Evolutionary conservation across 1,140 invertebrate genomes (phyloP).

Genomic region (Hypsibius dujardini): DNA sequence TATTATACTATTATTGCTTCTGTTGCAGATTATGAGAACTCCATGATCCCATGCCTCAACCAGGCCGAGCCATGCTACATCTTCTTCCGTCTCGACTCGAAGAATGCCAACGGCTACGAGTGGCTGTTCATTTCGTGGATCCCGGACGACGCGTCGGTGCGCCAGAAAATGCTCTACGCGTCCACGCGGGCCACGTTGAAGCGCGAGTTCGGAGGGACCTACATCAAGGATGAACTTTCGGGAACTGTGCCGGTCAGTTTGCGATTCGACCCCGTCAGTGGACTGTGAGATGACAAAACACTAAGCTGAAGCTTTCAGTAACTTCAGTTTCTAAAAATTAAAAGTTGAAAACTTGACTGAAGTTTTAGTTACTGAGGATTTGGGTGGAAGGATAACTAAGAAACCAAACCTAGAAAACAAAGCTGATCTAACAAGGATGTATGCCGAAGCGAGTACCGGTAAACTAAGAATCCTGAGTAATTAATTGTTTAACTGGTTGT

Average conservation of each 20-base stretch:
- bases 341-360: too few species aligned
- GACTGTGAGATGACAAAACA: too few species aligned
- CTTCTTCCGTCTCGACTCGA: slow-evolving; percentile 65
- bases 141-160: slow-evolving; percentile 63
- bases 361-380: too few species aligned
- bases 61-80: slow-evolving; percentile 81
- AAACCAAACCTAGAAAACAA: too few species aligned
- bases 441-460: too few species aligned
- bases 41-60: slow-evolving; percentile 54
- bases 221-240: slow-evolving; percentile 78
- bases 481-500: too few species aligned
- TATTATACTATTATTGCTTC: slow-evolving; percentile 18
- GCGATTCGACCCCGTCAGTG: too few species aligned
- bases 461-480: too few species aligned
- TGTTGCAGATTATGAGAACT: slow-evolving; percentile 50
- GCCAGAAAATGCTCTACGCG: slow-evolving; percentile 96
- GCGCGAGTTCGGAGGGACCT: slow-evolving; percentile 74
- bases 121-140: slow-evolving; percentile 91
- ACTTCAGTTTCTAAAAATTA: too few species aligned
- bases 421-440: too few species aligned
- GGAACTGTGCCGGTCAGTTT: slow-evolving; percentile 49
- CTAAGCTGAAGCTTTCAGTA: too few species aligned
- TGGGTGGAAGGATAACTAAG: too few species aligned
- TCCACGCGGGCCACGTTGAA: slow-evolving; percentile 95
- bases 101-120: slow-evolving; percentile 57